Evolutionary conservation across 2,888 invertebrate species (phyloP), one percentile per base, ranked within the genome.

Genomic region (Patella depressa): DNA sequence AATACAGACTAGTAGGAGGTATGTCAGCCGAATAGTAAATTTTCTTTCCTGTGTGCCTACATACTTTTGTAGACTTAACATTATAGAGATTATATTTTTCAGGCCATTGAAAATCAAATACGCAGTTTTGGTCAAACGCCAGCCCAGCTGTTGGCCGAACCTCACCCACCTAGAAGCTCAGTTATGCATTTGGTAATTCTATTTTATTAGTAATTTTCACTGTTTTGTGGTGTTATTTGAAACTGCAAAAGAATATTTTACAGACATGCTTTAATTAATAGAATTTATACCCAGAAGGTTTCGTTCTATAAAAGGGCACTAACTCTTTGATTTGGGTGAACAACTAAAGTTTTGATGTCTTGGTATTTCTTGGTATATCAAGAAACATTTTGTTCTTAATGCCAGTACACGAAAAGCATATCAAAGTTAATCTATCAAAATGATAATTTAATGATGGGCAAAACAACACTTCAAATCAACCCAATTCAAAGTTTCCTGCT

Each of bases 61-160:
- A 19, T 70, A 24, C 70, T 70, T 29, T 70, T 70, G 70, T 70
- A n/a, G 15, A 70, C 17, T 24, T 45, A 45, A 45, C 45, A 9
- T 9, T 7, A 45, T 7, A 45, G 45, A 4, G 45, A 9, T 71
- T 74, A 72, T 74, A 54, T 45, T 53, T 76, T 83, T n/a, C 82
- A 91, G 91, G 91, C 91, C 0, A 85, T 91, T 71, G 91, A 91
- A 81, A 91, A 90, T 80, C 99, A 99, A 93, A 99, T 99, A 85
- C 94, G 96, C 65, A 98, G 97, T 92, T 99, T 99, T 92, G 99
- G 99, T 0, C 99, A 99, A 92, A 99, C 99, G 0, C 99, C 99
- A 0, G 97, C 98, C 53, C 99, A 99, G 92, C 93, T 99, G 80
- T 93, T 99, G 78, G 97, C 98, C 94, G 99, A 99, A 89, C 99